phyloP scores from a whole-genome alignment of 92 coral and sea anemone genomes.

The Nematostella vectensis region DNA sequence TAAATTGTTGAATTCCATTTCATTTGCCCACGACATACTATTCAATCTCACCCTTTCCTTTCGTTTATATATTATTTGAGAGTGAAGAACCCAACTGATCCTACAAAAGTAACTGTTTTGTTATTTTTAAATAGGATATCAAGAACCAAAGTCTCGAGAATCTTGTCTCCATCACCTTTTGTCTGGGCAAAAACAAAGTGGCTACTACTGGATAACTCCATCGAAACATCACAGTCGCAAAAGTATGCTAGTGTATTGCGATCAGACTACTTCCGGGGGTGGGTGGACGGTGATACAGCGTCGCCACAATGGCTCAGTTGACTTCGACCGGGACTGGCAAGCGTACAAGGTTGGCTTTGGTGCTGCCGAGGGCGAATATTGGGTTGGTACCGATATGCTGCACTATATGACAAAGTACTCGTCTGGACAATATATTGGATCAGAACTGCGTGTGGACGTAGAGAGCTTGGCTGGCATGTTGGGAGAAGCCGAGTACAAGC shows the following conservation, averaged over 20 bases:
- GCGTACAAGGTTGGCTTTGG: slow-evolving; percentile 23
- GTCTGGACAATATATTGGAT: no score
- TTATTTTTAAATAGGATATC: no score
- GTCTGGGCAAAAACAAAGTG: slow-evolving; percentile 4
- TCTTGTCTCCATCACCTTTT: not conserved
- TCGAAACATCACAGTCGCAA: not conserved
- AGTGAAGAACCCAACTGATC: no score
- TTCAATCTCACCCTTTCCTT: no score
- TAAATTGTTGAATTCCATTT: no score
- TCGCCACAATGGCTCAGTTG: slow-evolving; percentile 13
- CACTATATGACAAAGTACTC: not conserved
- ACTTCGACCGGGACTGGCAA: slow-evolving; percentile 28
- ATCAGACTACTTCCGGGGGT: slow-evolving; percentile 25
- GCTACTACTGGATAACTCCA: slow-evolving; percentile 1
- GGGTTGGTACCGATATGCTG: slow-evolving; percentile 15
- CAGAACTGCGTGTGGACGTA: slow-evolving; percentile 14
- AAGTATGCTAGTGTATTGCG: slow-evolving; percentile 23
- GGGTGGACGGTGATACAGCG: slow-evolving; percentile 41
- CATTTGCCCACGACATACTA: no score
- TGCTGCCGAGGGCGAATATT: slow-evolving; percentile 23
- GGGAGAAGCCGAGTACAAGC: slow-evolving; percentile 7
- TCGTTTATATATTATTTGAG: no score
- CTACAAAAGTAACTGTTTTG: no score
- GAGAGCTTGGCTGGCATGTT: slow-evolving; percentile 8
- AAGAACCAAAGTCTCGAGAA: not conserved